Percentiles rank a stretch among this genome's conserved stretches.
phyloP scores from a whole-genome alignment of 1,140 invertebrate genomes.

The Drosophila tani region DNA sequence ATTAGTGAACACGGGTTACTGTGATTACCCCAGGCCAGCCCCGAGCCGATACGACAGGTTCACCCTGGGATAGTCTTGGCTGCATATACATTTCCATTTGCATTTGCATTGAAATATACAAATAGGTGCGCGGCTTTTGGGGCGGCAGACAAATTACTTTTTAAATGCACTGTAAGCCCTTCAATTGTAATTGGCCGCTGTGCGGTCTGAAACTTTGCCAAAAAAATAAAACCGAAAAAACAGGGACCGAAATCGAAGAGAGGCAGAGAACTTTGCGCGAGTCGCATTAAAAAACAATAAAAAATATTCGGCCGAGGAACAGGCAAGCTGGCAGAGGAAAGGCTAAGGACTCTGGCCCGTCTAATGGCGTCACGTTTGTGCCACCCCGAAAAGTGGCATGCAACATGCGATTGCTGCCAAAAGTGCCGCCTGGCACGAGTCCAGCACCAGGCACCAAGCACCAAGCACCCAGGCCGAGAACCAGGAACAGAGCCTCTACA shows the following conservation, averaged over 20 bases:
- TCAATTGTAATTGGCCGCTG: slow-evolving; percentile 78
- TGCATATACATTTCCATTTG: slow-evolving; percentile 33
- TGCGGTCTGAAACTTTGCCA: slow-evolving; percentile 77
- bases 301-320: slow-evolving; percentile 47
- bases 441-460: slow-evolving; percentile 47
- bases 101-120: slow-evolving; percentile 81
- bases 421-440: slow-evolving; percentile 80
- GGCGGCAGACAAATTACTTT: slow-evolving; percentile 84
- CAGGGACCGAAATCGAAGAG: slow-evolving; percentile 22
- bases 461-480: slow-evolving; percentile 5
- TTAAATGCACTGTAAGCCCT: slow-evolving; percentile 83
- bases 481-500: slow-evolving; percentile 47
- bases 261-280: slow-evolving; percentile 53
- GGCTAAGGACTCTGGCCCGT: slow-evolving; percentile 53
- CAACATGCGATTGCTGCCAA: slow-evolving; percentile 84
- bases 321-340: slow-evolving; percentile 10
- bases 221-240: slow-evolving; percentile 37
- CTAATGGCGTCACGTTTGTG: slow-evolving; percentile 82
- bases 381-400: slow-evolving; percentile 79
- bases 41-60: slow-evolving; percentile 11
- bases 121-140: slow-evolving; percentile 78
- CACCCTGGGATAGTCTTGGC: slow-evolving; percentile 31
- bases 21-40: slow-evolving; percentile 58
- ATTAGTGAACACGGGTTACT: slow-evolving; percentile 84
- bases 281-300: slow-evolving; percentile 82